phyloP scores from a whole-genome alignment of 2,113 vertebrate genomes.

The Grantiella picta region DNA sequence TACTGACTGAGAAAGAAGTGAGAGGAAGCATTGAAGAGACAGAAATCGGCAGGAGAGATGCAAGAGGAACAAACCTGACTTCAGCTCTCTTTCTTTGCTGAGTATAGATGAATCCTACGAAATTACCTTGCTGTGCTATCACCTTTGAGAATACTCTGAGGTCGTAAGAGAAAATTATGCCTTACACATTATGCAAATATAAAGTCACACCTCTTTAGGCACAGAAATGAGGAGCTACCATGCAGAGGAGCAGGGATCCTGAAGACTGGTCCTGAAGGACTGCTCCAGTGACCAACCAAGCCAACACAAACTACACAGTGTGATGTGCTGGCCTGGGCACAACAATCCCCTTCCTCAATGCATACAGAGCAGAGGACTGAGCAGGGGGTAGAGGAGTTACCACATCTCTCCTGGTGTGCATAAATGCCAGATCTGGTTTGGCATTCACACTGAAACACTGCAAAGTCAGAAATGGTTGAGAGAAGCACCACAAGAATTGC shows the following conservation, averaged over 20 bases:
- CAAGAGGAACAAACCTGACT: neutral
- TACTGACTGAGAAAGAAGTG: neutral
- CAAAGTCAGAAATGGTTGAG: neutral
- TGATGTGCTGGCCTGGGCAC: rapidly evolving
- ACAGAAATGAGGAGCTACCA: neutral
- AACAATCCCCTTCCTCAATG: neutral
- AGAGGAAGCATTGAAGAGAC: neutral
- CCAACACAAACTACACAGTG: neutral
- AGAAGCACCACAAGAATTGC: neutral
- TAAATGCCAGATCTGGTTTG: neutral
- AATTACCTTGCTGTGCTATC: neutral
- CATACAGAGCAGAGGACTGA: neutral
- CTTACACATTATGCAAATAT: neutral
- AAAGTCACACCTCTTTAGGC: neutral
- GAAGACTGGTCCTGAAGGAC: neutral
- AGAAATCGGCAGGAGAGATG: neutral
- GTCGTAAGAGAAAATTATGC: neutral
- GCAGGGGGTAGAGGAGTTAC: neutral
- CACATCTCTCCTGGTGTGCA: neutral
- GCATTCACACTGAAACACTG: neutral
- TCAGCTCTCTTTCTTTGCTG: neutral
- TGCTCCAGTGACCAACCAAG: neutral
- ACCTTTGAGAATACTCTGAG: neutral
- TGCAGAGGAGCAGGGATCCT: neutral
- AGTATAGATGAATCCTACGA: neutral